Base-by-base conservation (phyloP, 2,888 invertebrate genomes). In the Pegoplata infirma region DNA sequence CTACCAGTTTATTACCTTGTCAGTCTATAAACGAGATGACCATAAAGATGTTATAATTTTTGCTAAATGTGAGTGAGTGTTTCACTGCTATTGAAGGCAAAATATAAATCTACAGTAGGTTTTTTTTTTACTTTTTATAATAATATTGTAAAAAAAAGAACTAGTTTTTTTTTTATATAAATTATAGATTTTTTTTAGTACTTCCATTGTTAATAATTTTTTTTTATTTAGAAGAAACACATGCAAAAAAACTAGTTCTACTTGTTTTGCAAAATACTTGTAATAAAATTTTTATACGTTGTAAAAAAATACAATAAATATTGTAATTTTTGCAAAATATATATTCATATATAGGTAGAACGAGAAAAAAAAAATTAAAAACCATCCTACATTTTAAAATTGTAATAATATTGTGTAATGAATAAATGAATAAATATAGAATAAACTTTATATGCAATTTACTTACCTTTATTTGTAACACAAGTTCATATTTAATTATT, bases 1-100 rank as follows among this genome's bases (percentile, higher is more conserved):
- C 32, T 32, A 12, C 32, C 10, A n/a, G n/a, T 32, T 10, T 32
- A 28, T 1, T 6, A 8, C 3, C 28, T 2, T 32, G 12, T 10
- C 2, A 32, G 32, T 32, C 32, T 10, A 8, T 10, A 32, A 32
- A 32, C 10, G 8, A 6, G 63, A 68, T 68, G 64, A 58, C 68
- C 77, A 77, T 73, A 73, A 77, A 77, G 64, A 73, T 78, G 58
- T 78, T 78, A 78, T 64, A 78, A 74, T 69, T 74, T 46, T 12
- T 64, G 53, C 51, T 32, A 67, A 74, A 59, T 53, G 46, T 17
- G 28, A 56, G 56, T 56, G 64, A 73, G 51, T 67, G 51, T 40
- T 40, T 40, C 36, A 40, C n/a, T 40, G n/a, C 1, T 12, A 12
- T 3, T 5, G 5, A 5, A n/a, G 3, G 36, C n/a, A n/a, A 25